Evolutionary conservation across 2,797 vertebrate species (phyloP), one percentile per base, ranked within the genome.

Genomic region (Platyrinchus mystaceus): DNA sequence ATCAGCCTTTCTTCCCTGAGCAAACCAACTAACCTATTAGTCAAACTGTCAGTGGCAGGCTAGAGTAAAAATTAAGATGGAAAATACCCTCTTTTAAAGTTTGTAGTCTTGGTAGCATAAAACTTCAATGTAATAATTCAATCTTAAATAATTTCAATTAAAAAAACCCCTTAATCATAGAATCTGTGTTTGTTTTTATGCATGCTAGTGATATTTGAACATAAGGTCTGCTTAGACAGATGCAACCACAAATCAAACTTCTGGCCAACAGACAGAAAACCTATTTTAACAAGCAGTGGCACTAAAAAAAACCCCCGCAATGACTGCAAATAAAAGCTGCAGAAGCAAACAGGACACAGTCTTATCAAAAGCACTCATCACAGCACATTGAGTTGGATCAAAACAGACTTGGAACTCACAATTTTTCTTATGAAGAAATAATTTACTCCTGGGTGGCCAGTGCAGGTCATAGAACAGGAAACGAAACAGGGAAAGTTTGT

Each of bases 111-210:
- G 60, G 39, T 56, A 64, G 27, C 16, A 44, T 16, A 27, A 8
- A 44, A 78, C 68, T 89, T 81, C 36, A 78, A 53, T 47, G n/a
- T 16, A 84, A 39, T 59, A 63, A 81, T 71, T 64, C 43, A 78
- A 50, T 17, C 53, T 50, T 75, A 84, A 86, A 86, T 77, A 30
- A 49, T 49, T 92, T 41, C 41, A 55, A 43, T 49, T 49, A 39
- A 0, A 3, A 79, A 84, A 4, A 2, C 1, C 3, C 16, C 12
- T 26, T 44, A 47, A 83, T 55, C 2, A 22, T 24, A 52, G 50
- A n/a, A 78, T 32, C 55, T 52, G n/a, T 67, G 56, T 77, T 60
- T 87, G 39, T 13, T 89, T 92, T 89, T 73, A 89, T 41, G 43
- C 36, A 59, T 4, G 6, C 2, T 67, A 80, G 77, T 44, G 28